Percentiles rank a stretch among this genome's conserved stretches.
Conservation (phyloP, 2,888 invertebrate genomes). For the Dromius quadrimaculatus region DNA sequence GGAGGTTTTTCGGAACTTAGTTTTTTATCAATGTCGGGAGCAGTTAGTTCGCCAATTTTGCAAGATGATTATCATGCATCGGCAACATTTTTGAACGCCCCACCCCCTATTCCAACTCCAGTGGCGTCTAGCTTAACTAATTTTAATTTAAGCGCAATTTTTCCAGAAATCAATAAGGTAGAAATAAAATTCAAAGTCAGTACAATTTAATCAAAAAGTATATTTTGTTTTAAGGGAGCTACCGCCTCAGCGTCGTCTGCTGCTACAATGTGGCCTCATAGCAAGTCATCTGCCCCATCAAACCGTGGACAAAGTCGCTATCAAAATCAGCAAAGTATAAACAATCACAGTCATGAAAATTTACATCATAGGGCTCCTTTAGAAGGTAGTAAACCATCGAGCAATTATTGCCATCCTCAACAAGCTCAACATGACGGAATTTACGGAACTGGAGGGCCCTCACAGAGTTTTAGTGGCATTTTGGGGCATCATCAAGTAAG, state of each 20-base stretch:
- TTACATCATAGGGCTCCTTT: neutral
- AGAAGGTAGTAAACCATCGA: neutral
- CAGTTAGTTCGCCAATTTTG: slow-evolving; percentile 64
- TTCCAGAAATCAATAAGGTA: slow-evolving; percentile 82
- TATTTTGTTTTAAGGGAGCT: neutral
- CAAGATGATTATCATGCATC: slow-evolving; percentile 66
- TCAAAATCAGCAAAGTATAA: slow-evolving; percentile 5
- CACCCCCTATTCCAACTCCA: slow-evolving; percentile 49
- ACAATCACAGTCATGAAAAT: neutral
- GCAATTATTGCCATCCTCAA: neutral
- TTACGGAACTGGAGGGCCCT: neutral
- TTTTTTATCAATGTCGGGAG: slow-evolving; percentile 63
- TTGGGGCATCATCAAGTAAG: slow-evolving; percentile 1
- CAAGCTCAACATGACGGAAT: neutral
- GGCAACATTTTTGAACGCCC: slow-evolving; percentile 61
- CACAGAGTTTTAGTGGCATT: neutral
- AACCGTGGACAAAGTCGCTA: neutral
- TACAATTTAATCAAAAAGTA: neutral
- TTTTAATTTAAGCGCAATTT: slow-evolving; percentile 86
- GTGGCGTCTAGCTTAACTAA: slow-evolving; percentile 72
- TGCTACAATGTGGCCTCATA: slow-evolving; percentile 1
- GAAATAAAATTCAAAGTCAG: slow-evolving; percentile 7
- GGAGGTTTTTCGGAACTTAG: slow-evolving; percentile 62
- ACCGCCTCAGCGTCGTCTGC: neutral
- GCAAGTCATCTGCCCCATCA: neutral